These are phyloP conservation scores for Pavo muticus DNA, from an alignment of 2,113 vertebrate species.

Conservation along the genomic window DNA sequence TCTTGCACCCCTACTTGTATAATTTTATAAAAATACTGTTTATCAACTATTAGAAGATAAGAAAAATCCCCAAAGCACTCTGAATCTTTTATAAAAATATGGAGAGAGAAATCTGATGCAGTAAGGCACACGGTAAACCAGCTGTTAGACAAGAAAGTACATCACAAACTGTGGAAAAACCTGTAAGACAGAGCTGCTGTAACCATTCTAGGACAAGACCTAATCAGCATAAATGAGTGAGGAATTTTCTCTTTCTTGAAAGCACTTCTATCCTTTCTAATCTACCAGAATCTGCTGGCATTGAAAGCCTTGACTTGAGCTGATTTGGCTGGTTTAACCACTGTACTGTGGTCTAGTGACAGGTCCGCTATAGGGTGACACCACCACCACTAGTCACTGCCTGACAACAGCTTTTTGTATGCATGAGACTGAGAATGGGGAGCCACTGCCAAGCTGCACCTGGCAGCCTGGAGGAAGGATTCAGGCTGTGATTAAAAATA, in stretches of 20 bases:
- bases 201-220: not conserved
- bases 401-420: not conserved
- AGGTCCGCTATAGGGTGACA: not conserved
- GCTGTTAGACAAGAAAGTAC: not conserved
- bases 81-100: not conserved
- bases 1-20: not conserved
- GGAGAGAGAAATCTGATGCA: too few species aligned
- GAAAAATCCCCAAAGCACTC: not conserved
- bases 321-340: not conserved
- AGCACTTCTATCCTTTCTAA: not conserved
- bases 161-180: not conserved
- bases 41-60: not conserved
- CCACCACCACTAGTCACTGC: not conserved
- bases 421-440: not conserved
- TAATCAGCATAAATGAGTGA: not conserved
- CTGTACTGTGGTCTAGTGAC: not conserved
- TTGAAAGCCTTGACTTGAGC: not conserved
- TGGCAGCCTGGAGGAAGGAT: rapidly evolving
- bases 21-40: not conserved
- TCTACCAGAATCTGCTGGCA: too few species aligned
- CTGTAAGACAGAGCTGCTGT: not conserved
- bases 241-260: not conserved
- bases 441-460: not conserved
- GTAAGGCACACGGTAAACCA: not conserved
- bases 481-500: not conserved